Percentiles rank a stretch among this genome's conserved stretches.
Conservation (phyloP, 1,140 invertebrate species). For the Lamellibrachia luymesi region DNA sequence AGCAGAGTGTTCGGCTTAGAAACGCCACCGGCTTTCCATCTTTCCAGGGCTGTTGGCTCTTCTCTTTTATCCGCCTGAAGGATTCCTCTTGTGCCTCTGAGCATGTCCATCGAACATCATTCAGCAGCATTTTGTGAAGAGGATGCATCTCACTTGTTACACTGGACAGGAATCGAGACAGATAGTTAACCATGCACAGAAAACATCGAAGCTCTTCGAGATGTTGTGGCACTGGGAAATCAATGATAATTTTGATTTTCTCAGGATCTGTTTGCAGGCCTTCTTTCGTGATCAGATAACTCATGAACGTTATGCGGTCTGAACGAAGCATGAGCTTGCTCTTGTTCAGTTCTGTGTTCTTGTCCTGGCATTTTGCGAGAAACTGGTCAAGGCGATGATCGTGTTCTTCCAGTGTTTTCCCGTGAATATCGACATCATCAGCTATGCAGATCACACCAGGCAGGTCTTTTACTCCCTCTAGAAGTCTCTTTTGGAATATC, state of each 20-base stretch:
- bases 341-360: conserved; percentile 51
- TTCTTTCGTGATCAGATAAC: conserved; percentile 32
- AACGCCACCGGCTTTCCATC: conserved; percentile 14
- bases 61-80: conserved; percentile 32
- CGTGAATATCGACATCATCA: conserved; percentile 49
- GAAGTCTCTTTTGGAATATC: conserved; percentile 19
- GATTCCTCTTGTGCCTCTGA: conserved; percentile 21
- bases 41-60: conserved; percentile 24
- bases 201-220: conserved; percentile 28
- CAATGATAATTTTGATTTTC: conserved; percentile 41
- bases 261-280: conserved; percentile 16
- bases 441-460: conserved; percentile 50
- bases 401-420: conserved; percentile 38
- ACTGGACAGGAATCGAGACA: conserved; percentile 31
- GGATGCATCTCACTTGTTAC: conserved; percentile 2
- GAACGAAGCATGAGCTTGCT: conserved; percentile 35
- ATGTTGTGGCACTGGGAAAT: conserved; percentile 32
- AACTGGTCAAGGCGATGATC: conserved; percentile 45
- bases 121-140: conserved; percentile 14
- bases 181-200: conserved; percentile 37
- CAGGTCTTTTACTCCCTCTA: conserved; percentile 43
- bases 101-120: conserved; percentile 26
- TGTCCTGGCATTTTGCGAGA: conserved; percentile 42
- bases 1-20: conserved; percentile 7
- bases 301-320: conserved; percentile 14